A percentile compares a stretch with the other conserved stretches of the same genome.
phyloP scores from a whole-genome alignment of 1,140 invertebrate genomes.

The Drosophila nannoptera region DNA sequence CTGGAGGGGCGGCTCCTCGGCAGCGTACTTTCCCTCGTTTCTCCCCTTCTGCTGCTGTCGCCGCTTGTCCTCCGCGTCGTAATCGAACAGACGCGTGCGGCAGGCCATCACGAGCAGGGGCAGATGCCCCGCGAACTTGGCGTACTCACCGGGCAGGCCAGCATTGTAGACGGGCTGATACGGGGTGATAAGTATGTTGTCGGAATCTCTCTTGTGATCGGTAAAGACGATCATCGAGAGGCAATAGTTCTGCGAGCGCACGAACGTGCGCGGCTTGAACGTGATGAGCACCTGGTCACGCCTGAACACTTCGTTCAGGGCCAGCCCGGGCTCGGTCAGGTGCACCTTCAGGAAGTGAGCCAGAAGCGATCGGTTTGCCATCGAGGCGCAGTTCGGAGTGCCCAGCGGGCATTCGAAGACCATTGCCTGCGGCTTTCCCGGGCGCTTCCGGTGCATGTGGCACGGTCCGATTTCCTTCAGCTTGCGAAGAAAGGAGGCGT shows the following conservation, averaged over 20 bases:
- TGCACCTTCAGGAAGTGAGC: constrained; percentile 29
- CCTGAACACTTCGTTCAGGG: constrained; percentile 18
- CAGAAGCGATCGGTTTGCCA: constrained; percentile 23
- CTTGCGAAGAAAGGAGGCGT: neutral
- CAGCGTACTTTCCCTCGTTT: too few relatives aligned
- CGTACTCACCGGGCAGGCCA: neutral
- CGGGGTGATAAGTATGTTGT: neutral
- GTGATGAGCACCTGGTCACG: constrained; percentile 31
- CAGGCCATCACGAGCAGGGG: constrained; percentile 48
- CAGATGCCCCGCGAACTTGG: constrained; percentile 3
- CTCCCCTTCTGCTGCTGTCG: neutral
- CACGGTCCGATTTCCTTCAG: neutral
- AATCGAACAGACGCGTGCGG: constrained; percentile 9
- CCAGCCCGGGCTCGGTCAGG: neutral
- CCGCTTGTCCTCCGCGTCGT: too few relatives aligned
- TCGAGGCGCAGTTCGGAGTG: neutral
- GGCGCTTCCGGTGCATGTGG: too few relatives aligned
- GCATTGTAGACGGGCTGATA: constrained; percentile 18
- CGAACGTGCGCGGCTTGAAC: constrained; percentile 27
- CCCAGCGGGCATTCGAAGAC: constrained; percentile 22
- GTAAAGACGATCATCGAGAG: constrained; percentile 28
- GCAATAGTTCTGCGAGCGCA: constrained; percentile 23
- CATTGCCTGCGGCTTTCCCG: too few relatives aligned
- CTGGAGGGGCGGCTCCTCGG: too few relatives aligned
- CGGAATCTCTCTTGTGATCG: neutral